Base-by-base conservation (phyloP, 1,140 invertebrate species). In the Trissolcus basalis region DNA sequence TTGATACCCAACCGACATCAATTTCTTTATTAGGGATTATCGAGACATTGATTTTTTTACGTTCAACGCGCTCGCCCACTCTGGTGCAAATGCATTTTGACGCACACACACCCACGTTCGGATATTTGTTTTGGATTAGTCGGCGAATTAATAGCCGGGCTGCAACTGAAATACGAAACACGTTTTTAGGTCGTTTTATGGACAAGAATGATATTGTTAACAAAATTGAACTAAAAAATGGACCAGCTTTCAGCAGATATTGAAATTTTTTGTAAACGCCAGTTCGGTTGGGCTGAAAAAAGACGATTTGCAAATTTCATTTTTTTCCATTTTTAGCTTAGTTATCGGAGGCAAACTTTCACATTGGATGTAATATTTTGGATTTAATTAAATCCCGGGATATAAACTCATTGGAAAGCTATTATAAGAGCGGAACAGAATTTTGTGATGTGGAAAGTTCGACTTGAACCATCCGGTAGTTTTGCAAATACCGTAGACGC, bases 1-100 rank as follows among this genome's bases (percentile, higher is more conserved):
- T 75, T 64, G 71, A 74, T 67, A 67, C 56, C 48, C 39, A 74
- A 67, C 65, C 71, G 64, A 74, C 56, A 74, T 74, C 58, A 67
- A 53, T 35, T 63, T 63, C 58, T 61, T 74, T 74, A 74, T 69
- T 75, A 69, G 41, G 15, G 33, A 45, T 69, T 69, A 69, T 69
- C 50, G 56, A 32, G 41, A 14, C 69, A 51, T 55, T 8, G 58
- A 56, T 67, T 67, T 63, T 56, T 56, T 27, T 27, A 1, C 2
- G 2, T 27, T 27, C 19, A 6, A 27, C 19, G 19, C 19, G 19
- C 19, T 27, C 19, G 19, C 35, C 4, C 13, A 10, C n/a, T 8
- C 10, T 15, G 35, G 5, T 43, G 35, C 33, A 15, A 56, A 32
- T 55, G 27, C 36, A 71, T 63, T 71, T 71, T 58, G 4, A 71